Percentiles rank a stretch among this genome's conserved stretches.
phyloP scores from a whole-genome alignment of 2,113 vertebrate species.

The Anser cygnoides region DNA sequence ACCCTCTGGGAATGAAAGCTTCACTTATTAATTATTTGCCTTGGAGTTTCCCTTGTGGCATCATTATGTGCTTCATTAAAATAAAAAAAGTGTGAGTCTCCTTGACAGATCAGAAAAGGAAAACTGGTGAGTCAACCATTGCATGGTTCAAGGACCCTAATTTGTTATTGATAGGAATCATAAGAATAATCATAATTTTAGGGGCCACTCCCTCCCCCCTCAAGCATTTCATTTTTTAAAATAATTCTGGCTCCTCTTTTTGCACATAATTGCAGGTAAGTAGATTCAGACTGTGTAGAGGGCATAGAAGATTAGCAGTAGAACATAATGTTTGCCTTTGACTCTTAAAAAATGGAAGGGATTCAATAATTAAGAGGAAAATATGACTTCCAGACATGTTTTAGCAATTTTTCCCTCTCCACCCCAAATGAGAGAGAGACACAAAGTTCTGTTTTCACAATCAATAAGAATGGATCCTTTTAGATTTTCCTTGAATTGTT shows the following conservation, averaged over 20 bases:
- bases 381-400: not conserved
- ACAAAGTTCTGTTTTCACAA: not conserved
- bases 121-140: not conserved
- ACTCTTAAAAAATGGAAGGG: not conserved
- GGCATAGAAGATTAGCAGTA: not conserved
- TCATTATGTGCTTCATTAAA: conserved; percentile 55
- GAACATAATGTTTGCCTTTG: not conserved
- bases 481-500: not conserved
- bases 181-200: not conserved
- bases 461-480: not conserved
- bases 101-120: not conserved
- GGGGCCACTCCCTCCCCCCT: too few relatives aligned
- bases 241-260: not conserved
- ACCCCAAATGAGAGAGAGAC: fast-evolving
- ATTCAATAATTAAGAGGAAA: not conserved
- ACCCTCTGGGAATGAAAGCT: conserved; percentile 14
- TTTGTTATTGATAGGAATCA: not conserved
- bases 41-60: conserved; percentile 23
- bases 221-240: not conserved
- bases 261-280: not conserved
- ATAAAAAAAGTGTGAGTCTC: not conserved
- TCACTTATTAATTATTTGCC: conserved; percentile 50
- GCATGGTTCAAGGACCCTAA: not conserved
- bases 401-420: not conserved
- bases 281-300: not conserved